A percentile compares a stretch with the other conserved stretches of the same genome.
phyloP scores from a whole-genome alignment of 2,113 vertebrate genomes.

The Neolamprologus sp. region DNA sequence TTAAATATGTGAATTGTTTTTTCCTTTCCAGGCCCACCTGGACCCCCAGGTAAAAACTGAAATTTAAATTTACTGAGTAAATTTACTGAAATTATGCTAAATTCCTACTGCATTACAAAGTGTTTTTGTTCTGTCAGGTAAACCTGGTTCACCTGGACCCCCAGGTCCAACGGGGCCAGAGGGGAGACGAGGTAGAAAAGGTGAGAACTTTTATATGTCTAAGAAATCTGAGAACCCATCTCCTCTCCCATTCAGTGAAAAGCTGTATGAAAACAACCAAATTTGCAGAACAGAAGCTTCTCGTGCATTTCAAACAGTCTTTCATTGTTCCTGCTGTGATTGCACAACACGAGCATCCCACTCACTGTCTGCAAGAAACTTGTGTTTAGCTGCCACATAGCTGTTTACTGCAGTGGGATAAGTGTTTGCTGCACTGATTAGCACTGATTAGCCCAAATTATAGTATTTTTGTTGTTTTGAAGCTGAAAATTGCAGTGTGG shows the following conservation, averaged over 20 bases:
- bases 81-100: not conserved
- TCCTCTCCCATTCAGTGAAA: not conserved
- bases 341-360: not conserved
- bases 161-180: conserved; percentile 52
- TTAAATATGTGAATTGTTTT: not conserved
- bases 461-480: not conserved
- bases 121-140: not conserved
- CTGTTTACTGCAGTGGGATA: not conserved
- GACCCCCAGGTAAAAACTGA: conserved; percentile 76
- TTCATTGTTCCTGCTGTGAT: not conserved
- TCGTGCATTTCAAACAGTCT: not conserved
- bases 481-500: not conserved
- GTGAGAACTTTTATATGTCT: conserved; percentile 3
- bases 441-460: not conserved
- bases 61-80: not conserved
- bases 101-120: not conserved
- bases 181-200: conserved; percentile 51
- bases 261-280: not conserved
- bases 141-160: conserved; percentile 28
- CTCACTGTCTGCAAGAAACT: not conserved
- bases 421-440: not conserved
- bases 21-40: conserved; percentile 73
- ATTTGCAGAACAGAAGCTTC: not conserved
- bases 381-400: not conserved
- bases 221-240: not conserved